phyloP scores from a whole-genome alignment of 92 coral and sea anemone species.

The Scolanthus callimorphus region DNA sequence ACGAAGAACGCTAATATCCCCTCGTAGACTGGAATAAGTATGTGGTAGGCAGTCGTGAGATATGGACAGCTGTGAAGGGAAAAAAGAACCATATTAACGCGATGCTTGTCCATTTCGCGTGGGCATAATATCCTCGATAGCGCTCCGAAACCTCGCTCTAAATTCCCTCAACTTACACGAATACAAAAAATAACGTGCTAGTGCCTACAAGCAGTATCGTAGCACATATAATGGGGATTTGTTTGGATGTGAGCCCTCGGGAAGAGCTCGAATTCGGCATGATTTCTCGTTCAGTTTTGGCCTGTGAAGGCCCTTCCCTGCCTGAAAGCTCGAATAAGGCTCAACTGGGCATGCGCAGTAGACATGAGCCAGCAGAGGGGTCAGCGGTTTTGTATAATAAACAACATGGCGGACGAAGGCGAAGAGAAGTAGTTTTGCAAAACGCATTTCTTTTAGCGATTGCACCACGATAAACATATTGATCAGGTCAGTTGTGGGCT shows the following conservation, averaged over 20 bases:
- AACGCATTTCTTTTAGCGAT: too few species aligned
- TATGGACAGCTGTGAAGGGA: conserved; percentile 80
- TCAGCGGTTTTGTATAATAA: conserved; percentile 60
- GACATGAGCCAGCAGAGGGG: neutral
- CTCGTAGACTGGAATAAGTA: conserved; percentile 82
- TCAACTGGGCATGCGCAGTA: conserved; percentile 40
- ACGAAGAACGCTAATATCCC: conserved; percentile 82
- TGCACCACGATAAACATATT: too few species aligned
- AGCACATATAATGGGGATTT: conserved; percentile 91
- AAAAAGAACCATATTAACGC: too few species aligned
- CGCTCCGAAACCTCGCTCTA: conserved; percentile 16
- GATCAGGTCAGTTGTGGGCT: too few species aligned
- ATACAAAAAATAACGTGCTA: conserved; percentile 82
- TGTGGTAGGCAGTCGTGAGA: conserved; percentile 61
- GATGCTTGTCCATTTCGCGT: conserved; percentile 13
- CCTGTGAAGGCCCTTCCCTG: conserved; percentile 18
- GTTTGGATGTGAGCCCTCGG: conserved; percentile 67
- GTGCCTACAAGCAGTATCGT: conserved; percentile 85
- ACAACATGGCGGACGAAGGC: conserved; percentile 31
- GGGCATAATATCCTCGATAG: conserved; percentile 26
- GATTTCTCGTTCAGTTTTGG: conserved; percentile 1
- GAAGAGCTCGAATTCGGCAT: conserved; percentile 76
- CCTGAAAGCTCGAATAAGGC: conserved; percentile 25
- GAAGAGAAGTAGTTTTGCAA: too few species aligned
- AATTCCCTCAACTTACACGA: conserved; percentile 68